Evolutionary conservation across 1,140 invertebrate genomes (phyloP).

Genomic region (Helicoverpa zea): DNA sequence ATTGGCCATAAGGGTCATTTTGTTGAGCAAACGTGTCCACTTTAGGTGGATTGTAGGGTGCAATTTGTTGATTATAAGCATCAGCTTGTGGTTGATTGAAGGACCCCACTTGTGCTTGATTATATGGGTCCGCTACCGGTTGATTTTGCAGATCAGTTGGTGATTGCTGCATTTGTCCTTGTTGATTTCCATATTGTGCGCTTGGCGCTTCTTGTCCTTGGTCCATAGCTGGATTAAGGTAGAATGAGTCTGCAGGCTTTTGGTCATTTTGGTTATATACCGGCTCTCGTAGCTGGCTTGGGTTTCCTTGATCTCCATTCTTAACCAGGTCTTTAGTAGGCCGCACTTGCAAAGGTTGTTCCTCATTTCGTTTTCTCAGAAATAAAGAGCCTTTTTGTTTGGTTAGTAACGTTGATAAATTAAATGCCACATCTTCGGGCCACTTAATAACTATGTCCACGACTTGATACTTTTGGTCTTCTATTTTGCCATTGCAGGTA

Average conservation of each 20-base stretch:
- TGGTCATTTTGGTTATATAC: not conserved
- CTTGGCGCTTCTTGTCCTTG: too few relatives aligned
- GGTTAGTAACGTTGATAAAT: not conserved
- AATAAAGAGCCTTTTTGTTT: not conserved
- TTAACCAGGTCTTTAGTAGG: not conserved
- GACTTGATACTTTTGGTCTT: constrained; percentile 2
- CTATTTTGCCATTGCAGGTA: not conserved
- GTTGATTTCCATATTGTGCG: not conserved
- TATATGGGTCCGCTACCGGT: not conserved
- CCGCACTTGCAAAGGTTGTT: not conserved
- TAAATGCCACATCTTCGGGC: not conserved
- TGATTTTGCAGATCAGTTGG: not conserved
- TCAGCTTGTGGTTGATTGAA: not conserved
- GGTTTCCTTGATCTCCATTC: not conserved
- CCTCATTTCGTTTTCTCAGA: not conserved
- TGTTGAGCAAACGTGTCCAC: not conserved
- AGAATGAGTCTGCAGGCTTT: too few relatives aligned
- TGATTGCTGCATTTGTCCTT: not conserved
- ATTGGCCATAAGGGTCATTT: too few relatives aligned
- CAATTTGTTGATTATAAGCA: not conserved
- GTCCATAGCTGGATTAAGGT: too few relatives aligned
- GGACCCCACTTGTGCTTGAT: not conserved
- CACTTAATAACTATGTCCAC: constrained; percentile 1
- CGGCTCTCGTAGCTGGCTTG: not conserved
- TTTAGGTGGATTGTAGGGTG: not conserved